Evolutionary conservation across 2,888 invertebrate genomes (phyloP).

Genomic region (Vanessa cardui): DNA sequence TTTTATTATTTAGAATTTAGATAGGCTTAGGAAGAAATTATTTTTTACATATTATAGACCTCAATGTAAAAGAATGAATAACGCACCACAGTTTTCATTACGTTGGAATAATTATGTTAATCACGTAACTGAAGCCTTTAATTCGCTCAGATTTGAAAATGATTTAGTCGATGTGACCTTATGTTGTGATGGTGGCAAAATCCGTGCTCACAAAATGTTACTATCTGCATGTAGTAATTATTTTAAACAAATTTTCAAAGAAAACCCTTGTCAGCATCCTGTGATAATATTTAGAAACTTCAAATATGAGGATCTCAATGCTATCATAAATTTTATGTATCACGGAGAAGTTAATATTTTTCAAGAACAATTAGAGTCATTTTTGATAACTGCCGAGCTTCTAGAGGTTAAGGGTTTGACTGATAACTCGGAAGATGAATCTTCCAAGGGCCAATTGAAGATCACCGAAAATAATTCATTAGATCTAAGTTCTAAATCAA

Average conservation of each 20-base stretch:
- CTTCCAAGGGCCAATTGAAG: constrained; percentile 61
- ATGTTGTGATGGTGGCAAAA: constrained; percentile 92
- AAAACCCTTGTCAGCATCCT: constrained; percentile 91
- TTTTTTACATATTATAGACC: constrained; percentile 14
- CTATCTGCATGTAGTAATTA: constrained; percentile 93
- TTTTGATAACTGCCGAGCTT: constrained; percentile 89
- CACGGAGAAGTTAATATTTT: constrained; percentile 92
- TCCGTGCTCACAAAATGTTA: constrained; percentile 92
- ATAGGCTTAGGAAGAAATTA: background rate
- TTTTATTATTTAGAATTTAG: constrained; percentile 1
- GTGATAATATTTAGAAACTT: constrained; percentile 91
- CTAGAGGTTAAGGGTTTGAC: constrained; percentile 90
- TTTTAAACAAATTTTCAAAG: constrained; percentile 87
- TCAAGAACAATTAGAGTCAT: constrained; percentile 90
- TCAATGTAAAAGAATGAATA: constrained; percentile 62
- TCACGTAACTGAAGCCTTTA: constrained; percentile 91
- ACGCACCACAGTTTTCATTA: constrained; percentile 91
- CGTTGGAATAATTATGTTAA: constrained; percentile 94
- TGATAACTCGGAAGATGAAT: constrained; percentile 79
- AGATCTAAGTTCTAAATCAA: constrained; percentile 73
- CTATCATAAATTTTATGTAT: constrained; percentile 92
- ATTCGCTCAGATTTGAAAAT: constrained; percentile 86
- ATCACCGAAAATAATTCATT: constrained; percentile 66
- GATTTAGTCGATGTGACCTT: constrained; percentile 93
- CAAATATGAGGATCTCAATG: constrained; percentile 89